Percentiles rank a stretch among this genome's conserved stretches.
Conservation (phyloP, 2,797 vertebrate genomes). For the Parauchenoglanis punctatus region DNA sequence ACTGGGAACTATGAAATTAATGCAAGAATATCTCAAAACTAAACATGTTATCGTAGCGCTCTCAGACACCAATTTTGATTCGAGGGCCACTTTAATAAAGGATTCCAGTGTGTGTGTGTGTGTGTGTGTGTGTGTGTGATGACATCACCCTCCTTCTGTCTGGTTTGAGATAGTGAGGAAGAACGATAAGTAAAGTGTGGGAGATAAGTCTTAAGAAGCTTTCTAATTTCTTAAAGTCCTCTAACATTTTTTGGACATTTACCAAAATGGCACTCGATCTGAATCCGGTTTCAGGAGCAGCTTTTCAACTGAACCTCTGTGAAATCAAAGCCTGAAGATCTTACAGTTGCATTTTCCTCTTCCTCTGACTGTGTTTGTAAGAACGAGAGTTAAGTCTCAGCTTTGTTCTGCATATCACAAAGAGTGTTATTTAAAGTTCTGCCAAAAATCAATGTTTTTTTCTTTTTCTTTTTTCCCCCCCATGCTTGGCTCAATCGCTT, state of each 20-base stretch:
- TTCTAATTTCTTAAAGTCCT: slow-evolving; percentile 48
- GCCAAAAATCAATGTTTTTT: not conserved
- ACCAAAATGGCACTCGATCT: slow-evolving; percentile 55
- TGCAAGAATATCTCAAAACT: not conserved
- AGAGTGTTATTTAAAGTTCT: not conserved
- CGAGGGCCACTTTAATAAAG: not conserved
- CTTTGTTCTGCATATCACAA: not conserved
- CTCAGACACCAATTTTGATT: not conserved
- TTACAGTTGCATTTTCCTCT: slow-evolving; percentile 37
- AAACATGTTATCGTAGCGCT: not conserved
- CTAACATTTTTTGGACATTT: slow-evolving; percentile 45
- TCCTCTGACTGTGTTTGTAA: slow-evolving; percentile 3
- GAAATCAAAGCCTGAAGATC: slow-evolving; percentile 50
- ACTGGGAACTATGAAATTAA: not conserved
- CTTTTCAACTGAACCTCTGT: slow-evolving; percentile 42
- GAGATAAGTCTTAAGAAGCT: slow-evolving; percentile 44
- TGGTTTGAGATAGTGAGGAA: slow-evolving; percentile 36
- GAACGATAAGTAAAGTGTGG: slow-evolving; percentile 23
- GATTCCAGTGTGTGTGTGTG: not conserved
- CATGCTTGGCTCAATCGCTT: not conserved
- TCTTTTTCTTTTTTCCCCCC: not conserved
- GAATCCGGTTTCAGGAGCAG: slow-evolving; percentile 38
- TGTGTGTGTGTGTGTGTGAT: slow-evolving; percentile 15
- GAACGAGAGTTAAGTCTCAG: slow-evolving; percentile 9
- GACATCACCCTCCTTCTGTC: slow-evolving; percentile 40